Evolutionary conservation across 30 jellyfish, hydroid and myxozoan species (phyloP).

Genomic region (Mastigias papua): DNA sequence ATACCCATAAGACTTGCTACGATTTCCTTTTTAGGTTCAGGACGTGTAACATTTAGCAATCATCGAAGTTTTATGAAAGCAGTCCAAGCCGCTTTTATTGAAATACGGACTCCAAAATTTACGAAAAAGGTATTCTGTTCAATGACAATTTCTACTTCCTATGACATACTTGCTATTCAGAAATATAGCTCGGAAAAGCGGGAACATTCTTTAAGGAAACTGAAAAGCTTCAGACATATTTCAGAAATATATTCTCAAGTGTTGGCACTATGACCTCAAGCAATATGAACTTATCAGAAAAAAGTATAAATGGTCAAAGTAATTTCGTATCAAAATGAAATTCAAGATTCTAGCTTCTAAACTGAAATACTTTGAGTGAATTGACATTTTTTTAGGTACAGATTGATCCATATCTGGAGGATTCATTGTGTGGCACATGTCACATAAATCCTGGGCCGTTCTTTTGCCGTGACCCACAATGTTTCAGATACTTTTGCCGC

Average conservation of each 20-base stretch:
- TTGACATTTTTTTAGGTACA: conserved; percentile 80
- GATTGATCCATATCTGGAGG: conserved; percentile 96
- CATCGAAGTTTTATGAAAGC: conserved; percentile 88
- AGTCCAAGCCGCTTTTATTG: conserved; percentile 94
- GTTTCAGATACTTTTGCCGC: conserved; percentile 92
- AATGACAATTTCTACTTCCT: no score
- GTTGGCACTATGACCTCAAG: no score
- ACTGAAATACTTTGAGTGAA: no score
- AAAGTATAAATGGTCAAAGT: no score
- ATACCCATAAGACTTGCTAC: no score
- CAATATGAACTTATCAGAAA: no score
- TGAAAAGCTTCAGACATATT: no score
- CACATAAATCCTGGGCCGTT: conserved; percentile 92
- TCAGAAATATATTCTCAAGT: no score
- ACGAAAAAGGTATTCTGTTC: conserved; percentile 93
- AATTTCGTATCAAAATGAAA: no score
- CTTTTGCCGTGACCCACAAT: conserved; percentile 95
- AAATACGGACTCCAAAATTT: conserved; percentile 91
- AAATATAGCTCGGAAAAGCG: no score
- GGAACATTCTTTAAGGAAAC: no score
- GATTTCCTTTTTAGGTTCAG: conserved; percentile 94
- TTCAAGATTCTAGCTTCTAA: not conserved
- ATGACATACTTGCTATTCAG: no score
- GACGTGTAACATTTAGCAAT: conserved; percentile 91
- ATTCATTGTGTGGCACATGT: conserved; percentile 95